Evolutionary conservation across 2,888 invertebrate genomes (phyloP), one percentile per base, ranked within the genome.

Genomic region (Asteroscopus sphinx): DNA sequence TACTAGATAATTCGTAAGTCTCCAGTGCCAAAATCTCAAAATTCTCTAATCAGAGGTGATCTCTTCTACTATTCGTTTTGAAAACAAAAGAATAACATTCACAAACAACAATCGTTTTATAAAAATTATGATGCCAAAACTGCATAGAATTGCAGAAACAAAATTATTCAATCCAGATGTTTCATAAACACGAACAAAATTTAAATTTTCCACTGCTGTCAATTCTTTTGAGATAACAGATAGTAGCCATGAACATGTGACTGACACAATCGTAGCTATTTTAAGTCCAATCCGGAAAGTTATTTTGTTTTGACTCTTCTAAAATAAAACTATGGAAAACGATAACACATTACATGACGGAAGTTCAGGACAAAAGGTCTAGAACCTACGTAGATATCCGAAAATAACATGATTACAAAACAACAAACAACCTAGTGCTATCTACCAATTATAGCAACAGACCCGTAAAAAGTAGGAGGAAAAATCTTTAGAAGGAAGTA

Each of bases 161-260:
- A 44, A 26, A 28, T 7, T 8, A 25, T 9, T 1, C 33, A 12
- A 4, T 15, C 21, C 9, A 13, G 5, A 2, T 9, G 2, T 28
- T n/a, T 40, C 9, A 33, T 21, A 46, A 28, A 42, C 42, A 61
- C 36, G 33, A n/a, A 48, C 40, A 26, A 51, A 33, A 28, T 41
- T 46, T 44, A 68, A 77, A 56, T 62, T 76, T 76, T 75, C 75
- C 74, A 67, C 66, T 36, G 59, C 63, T 73, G 73, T 75, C 78
- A 79, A 68, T 67, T n/a, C 13, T 36, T n/a, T 26, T 4, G 0
- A 51, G 62, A 65, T 76, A 73, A 41, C 26, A 54, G 57, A 61
- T 41, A 44, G n/a, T 52, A 59, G 8, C 12, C 12, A 12, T 1
- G 12, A 25, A 37, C 33, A 45, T 40, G 44, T 60, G 59, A 56